Percentiles rank a stretch among this genome's conserved stretches.
Evolutionary conservation across 2,888 invertebrate species (phyloP).

Genomic region (Hypolimnas misippus): DNA sequence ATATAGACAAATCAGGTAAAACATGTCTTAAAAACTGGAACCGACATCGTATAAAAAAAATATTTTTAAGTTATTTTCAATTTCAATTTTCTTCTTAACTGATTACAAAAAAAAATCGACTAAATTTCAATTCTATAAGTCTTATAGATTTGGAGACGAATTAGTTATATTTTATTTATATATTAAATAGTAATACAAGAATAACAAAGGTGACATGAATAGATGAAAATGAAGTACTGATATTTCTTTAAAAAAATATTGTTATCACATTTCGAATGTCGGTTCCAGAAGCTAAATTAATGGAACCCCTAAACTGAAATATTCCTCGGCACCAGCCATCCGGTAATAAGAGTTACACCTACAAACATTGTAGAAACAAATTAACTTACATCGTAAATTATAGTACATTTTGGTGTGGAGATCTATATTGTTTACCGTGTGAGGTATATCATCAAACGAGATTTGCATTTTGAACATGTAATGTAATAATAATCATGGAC

Average conservation of each 20-base stretch:
- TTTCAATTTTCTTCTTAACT: no score
- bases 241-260: neutral
- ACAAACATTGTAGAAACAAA: slow-evolving; percentile 8
- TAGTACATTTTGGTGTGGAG: slow-evolving; percentile 9
- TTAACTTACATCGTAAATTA: slow-evolving; percentile 5
- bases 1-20: slow-evolving; percentile 1
- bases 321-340: neutral
- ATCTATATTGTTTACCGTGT: neutral
- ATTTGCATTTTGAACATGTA: slow-evolving; percentile 1
- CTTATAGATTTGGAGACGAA: no score
- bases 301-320: neutral
- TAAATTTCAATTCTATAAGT: no score
- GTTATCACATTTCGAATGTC: neutral
- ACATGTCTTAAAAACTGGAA: neutral
- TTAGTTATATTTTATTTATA: no score
- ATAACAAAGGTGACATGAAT: no score
- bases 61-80: no score
- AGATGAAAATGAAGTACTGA: neutral
- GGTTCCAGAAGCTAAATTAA: no score
- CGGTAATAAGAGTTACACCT: no score
- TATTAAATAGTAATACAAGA: no score
- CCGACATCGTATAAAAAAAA: no score
- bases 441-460: slow-evolving; percentile 1
- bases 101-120: no score
- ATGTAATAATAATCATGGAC: neutral